phyloP scores from a whole-genome alignment of 2,113 vertebrate species.

The Apodemus speciosus region DNA sequence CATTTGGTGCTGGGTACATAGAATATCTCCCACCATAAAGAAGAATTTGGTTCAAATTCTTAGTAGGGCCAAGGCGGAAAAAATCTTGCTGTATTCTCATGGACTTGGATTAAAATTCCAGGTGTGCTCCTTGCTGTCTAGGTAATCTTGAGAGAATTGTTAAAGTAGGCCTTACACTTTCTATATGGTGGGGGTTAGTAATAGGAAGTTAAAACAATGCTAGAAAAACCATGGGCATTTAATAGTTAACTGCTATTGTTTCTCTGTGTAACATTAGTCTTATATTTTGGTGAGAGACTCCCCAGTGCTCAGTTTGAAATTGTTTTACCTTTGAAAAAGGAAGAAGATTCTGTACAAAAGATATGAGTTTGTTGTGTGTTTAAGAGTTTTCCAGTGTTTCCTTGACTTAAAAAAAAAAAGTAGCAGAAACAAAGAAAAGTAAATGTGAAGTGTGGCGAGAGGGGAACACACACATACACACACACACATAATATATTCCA shows the following conservation, averaged over 20 bases:
- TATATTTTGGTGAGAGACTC: not conserved
- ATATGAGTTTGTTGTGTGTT: not conserved
- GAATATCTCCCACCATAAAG: not conserved
- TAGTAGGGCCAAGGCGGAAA: not conserved
- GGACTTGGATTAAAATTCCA: not conserved
- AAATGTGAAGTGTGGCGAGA: not conserved
- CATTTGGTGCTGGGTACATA: not conserved
- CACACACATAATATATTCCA: not conserved
- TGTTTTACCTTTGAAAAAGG: not conserved
- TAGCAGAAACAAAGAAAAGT: not conserved
- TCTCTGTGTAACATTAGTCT: slow-evolving; percentile 27
- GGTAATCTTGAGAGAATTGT: not conserved
- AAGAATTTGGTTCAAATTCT: not conserved
- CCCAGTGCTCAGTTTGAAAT: not conserved
- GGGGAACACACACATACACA: not conserved
- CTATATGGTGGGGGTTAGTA: not conserved
- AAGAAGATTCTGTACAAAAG: not conserved
- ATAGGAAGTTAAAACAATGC: not conserved
- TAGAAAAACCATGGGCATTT: not conserved
- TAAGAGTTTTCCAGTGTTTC: not conserved
- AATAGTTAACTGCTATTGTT: slow-evolving; percentile 11
- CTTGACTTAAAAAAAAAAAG: not conserved
- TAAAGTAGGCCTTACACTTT: not conserved
- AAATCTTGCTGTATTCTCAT: not conserved
- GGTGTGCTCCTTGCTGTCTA: not conserved